Percentiles rank a stretch among this genome's conserved stretches.
Evolutionary conservation across 2,797 vertebrate genomes (phyloP).

Genomic region (Cichlasoma orientale): DNA sequence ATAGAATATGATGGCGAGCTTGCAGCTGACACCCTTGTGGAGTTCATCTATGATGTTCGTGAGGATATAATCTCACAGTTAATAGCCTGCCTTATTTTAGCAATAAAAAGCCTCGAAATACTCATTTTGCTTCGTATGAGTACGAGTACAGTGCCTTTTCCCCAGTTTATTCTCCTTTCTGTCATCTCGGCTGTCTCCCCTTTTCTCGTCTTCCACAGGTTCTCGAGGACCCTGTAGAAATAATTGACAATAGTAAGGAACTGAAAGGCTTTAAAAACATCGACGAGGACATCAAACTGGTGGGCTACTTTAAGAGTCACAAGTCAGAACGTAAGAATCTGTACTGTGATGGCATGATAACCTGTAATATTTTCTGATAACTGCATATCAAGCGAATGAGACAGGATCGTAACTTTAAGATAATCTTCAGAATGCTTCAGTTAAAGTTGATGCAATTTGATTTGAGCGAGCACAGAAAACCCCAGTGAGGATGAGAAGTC

Average conservation of each 20-base stretch:
- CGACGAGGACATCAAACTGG: constrained; percentile 91
- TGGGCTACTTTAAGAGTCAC: constrained; percentile 93
- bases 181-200: background rate
- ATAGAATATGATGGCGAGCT: constrained; percentile 92
- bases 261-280: constrained; percentile 87
- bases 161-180: constrained; percentile 6
- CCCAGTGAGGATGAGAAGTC: constrained; percentile 20
- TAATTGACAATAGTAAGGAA: constrained; percentile 86
- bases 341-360: constrained; percentile 60
- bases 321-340: constrained; percentile 90
- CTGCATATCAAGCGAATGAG: background rate
- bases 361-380: constrained; percentile 30
- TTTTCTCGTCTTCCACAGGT: constrained; percentile 76
- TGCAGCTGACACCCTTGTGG: constrained; percentile 89
- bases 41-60: constrained; percentile 91
- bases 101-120: constrained; percentile 9
- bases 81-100: constrained; percentile 61
- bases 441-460: background rate
- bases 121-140: background rate
- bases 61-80: constrained; percentile 71
- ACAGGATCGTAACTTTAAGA: background rate
- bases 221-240: constrained; percentile 90
- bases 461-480: background rate
- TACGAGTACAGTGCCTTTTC: constrained; percentile 11
- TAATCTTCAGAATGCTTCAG: constrained; percentile 3